Percentiles rank a stretch among this genome's conserved stretches.
phyloP scores from a whole-genome alignment of 2,888 invertebrate genomes.

The Cancer borealis region DNA sequence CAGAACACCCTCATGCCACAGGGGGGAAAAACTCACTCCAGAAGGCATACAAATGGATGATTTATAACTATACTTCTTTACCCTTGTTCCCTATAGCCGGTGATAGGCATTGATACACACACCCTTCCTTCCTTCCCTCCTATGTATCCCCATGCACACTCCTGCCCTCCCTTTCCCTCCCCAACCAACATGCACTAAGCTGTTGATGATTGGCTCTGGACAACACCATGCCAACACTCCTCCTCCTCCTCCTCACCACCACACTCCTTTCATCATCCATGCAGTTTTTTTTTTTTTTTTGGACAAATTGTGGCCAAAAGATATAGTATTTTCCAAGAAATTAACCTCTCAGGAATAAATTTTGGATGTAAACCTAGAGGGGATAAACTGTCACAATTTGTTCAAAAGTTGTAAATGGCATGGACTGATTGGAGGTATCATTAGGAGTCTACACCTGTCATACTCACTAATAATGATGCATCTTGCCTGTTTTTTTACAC shows the following conservation, averaged over 20 bases:
- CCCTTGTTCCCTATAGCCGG: neutral
- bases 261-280: neutral
- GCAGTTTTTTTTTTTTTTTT: neutral
- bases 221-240: constrained; percentile 2
- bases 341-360: neutral
- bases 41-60: neutral
- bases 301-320: neutral
- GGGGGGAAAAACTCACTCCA: neutral
- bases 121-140: neutral
- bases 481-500: neutral
- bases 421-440: neutral
- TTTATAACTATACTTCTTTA: neutral
- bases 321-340: neutral
- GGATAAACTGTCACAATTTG: neutral
- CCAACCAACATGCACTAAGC: neutral
- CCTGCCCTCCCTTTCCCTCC: neutral
- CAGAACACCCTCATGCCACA: neutral
- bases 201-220: neutral
- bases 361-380: neutral
- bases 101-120: neutral
- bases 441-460: neutral
- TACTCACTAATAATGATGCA: neutral
- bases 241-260: neutral
- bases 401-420: neutral
- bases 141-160: neutral